phyloP scores from a whole-genome alignment of 2,888 invertebrate species.

The Nowickia ferox region DNA sequence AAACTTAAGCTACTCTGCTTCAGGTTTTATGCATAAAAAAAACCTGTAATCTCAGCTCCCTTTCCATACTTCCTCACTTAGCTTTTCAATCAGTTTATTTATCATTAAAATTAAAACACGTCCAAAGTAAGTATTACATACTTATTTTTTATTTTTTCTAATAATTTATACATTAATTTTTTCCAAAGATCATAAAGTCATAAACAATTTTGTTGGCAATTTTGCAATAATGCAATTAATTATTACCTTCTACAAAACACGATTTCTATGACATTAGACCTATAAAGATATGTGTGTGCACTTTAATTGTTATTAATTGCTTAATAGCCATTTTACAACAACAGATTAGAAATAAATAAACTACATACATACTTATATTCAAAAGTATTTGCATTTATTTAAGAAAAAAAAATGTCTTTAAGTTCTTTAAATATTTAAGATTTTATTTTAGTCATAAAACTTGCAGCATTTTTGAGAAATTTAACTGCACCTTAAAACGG shows the following conservation, averaged over 20 bases:
- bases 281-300: slow-evolving; percentile 45
- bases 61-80: neutral
- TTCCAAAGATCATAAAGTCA: slow-evolving; percentile 43
- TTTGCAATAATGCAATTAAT: slow-evolving; percentile 40
- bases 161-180: slow-evolving; percentile 18
- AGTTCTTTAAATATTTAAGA: slow-evolving; percentile 7
- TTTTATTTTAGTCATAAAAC: neutral
- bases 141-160: neutral
- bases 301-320: slow-evolving; percentile 63
- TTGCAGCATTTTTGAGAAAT: slow-evolving; percentile 6
- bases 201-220: slow-evolving; percentile 37
- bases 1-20: no score
- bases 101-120: slow-evolving; percentile 41
- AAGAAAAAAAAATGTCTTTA: neutral
- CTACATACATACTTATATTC: neutral
- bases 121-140: slow-evolving; percentile 40
- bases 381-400: slow-evolving; percentile 4
- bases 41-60: neutral
- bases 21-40: neutral
- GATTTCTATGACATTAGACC: slow-evolving; percentile 57
- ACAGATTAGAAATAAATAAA: neutral
- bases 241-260: slow-evolving; percentile 53
- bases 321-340: slow-evolving; percentile 35
- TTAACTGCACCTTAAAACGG: slow-evolving; percentile 53
- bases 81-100: slow-evolving; percentile 37